These are phyloP conservation scores for Cynoglossus semilaevis DNA, from an alignment of 2,113 vertebrate genomes.

Conservation along the genomic window DNA sequence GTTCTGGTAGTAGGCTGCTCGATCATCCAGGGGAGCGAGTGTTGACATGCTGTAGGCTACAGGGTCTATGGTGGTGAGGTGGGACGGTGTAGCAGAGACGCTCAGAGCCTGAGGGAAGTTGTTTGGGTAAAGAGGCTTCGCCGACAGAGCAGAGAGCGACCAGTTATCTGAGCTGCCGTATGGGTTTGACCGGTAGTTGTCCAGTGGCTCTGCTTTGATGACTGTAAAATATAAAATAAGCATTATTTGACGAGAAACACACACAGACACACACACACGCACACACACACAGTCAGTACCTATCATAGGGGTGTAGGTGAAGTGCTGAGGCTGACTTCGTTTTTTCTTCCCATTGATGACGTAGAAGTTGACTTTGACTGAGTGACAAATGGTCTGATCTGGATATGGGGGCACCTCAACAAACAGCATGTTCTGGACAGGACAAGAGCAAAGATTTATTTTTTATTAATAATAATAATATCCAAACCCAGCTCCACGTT, in stretches of 20 bases:
- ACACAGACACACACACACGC: no score
- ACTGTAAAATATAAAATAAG: conserved; percentile 78
- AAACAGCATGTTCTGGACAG: conserved; percentile 87
- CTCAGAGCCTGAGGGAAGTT: conserved; percentile 79
- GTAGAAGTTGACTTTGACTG: conserved; percentile 91
- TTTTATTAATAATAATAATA: neutral
- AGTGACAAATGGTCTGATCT: conserved; percentile 79
- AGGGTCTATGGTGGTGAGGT: conserved; percentile 76
- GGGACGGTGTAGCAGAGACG: conserved; percentile 78
- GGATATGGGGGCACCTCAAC: conserved; percentile 91
- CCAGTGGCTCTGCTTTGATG: conserved; percentile 92
- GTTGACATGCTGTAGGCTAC: conserved; percentile 26
- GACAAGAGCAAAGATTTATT: neutral
- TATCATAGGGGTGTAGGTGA: conserved; percentile 85
- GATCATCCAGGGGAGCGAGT: conserved; percentile 41
- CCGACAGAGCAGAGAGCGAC: conserved; percentile 74
- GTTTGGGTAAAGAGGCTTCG: conserved; percentile 82
- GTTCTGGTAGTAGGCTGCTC: conserved; percentile 51
- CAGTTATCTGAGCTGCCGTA: conserved; percentile 78
- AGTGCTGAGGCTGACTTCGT: conserved; percentile 92
- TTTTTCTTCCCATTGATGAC: conserved; percentile 96
- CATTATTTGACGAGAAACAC: neutral
- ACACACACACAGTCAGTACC: conserved; percentile 60
- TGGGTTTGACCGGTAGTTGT: conserved; percentile 83
- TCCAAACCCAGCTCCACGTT: no score